Percentiles rank a stretch among this genome's conserved stretches.
These are phyloP conservation scores for Arrhamphus sclerolepis DNA, from an alignment of 2,797 vertebrate genomes.

Conservation along the genomic window DNA sequence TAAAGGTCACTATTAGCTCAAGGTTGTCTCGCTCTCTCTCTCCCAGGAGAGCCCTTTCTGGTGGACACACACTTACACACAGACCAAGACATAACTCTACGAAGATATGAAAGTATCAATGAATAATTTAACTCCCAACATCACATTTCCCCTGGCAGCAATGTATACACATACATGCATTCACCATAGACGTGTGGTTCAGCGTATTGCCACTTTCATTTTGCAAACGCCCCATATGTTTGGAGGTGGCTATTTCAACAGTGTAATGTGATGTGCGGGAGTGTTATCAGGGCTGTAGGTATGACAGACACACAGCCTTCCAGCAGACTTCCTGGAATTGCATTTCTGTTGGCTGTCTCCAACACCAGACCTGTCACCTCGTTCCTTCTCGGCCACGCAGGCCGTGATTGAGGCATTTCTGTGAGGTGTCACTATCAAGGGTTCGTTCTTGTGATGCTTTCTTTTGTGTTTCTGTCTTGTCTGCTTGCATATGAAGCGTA, in stretches of 20 bases:
- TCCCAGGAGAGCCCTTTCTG: constrained; percentile 55
- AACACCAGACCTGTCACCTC: constrained; percentile 75
- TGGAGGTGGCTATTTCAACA: constrained; percentile 52
- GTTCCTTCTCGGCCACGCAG: constrained; percentile 78
- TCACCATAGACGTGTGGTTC: constrained; percentile 13
- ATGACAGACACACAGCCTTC: constrained; percentile 68
- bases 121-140: constrained; percentile 79
- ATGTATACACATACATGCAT: constrained; percentile 54
- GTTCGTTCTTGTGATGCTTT: constrained; percentile 47
- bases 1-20: constrained; percentile 71
- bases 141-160: constrained; percentile 64
- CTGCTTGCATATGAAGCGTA: constrained; percentile 68
- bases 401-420: constrained; percentile 84
- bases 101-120: constrained; percentile 66
- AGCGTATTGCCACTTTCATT: constrained; percentile 23
- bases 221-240: constrained; percentile 27
- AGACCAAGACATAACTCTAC: constrained; percentile 50
- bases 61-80: constrained; percentile 52
- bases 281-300: constrained; percentile 71
- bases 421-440: constrained; percentile 69
- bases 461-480: constrained; percentile 59
- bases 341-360: constrained; percentile 65
- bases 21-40: constrained; percentile 51
- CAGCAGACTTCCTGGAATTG: constrained; percentile 71
- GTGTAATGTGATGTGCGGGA: constrained; percentile 64